Percentiles rank a stretch among this genome's conserved stretches.
These are phyloP conservation scores for Circaetus gallicus DNA, from an alignment of 2,113 vertebrate genomes.

Conservation along the genomic window DNA sequence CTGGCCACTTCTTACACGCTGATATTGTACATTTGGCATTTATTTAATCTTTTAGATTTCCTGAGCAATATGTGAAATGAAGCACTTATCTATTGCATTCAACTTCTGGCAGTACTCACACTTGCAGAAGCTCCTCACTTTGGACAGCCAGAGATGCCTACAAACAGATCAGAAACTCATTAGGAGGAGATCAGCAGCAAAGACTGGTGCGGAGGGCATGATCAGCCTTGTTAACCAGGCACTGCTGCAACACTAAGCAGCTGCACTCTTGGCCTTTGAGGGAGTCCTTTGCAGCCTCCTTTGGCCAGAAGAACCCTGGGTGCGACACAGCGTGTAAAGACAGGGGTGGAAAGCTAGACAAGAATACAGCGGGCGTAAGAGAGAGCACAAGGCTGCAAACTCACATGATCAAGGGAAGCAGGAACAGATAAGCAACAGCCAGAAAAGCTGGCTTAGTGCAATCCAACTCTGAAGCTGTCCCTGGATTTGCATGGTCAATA, in stretches of 20 bases:
- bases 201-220: background rate
- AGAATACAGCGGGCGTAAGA: background rate
- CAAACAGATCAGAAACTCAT: conserved; percentile 34
- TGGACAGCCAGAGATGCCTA: conserved; percentile 69
- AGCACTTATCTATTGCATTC: background rate
- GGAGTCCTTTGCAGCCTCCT: background rate
- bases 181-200: background rate
- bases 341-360: background rate
- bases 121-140: conserved; percentile 73
- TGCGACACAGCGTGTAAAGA: background rate
- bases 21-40: background rate
- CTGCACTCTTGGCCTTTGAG: background rate
- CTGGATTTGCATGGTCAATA: background rate
- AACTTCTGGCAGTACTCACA: conserved; percentile 71
- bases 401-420: background rate
- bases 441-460: background rate
- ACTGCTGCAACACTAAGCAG: background rate
- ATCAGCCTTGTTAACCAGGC: background rate
- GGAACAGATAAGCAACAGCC: background rate
- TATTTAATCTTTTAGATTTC: background rate
- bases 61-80: background rate
- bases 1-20: background rate
- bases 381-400: background rate
- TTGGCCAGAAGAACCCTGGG: background rate
- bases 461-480: background rate